Evolutionary conservation across 2,797 vertebrate species (phyloP).

Genomic region (Microcaecilia unicolor): DNA sequence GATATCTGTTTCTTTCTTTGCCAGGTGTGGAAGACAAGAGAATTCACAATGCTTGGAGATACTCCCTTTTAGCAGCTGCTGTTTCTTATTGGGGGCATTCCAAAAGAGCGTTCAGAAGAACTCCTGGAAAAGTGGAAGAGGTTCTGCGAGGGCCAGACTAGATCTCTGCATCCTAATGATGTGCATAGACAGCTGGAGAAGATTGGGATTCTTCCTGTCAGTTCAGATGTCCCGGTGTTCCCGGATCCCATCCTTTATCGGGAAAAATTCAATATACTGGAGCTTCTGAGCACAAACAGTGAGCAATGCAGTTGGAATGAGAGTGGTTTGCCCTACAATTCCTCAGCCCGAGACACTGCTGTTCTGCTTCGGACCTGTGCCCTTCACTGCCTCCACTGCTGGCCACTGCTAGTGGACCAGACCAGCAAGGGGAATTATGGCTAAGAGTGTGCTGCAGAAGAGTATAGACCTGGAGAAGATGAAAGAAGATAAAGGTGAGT

Average conservation of each 20-base stretch:
- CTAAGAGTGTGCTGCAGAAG: constrained; percentile 19
- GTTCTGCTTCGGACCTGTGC: constrained; percentile 50
- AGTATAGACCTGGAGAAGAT: too few species aligned
- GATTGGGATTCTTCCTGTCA: background rate
- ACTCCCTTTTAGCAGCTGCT: constrained; percentile 56
- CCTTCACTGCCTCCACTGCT: constrained; percentile 24
- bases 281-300: constrained; percentile 23
- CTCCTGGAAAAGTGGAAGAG: constrained; percentile 66
- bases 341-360: constrained; percentile 34
- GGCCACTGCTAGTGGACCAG: constrained; percentile 60
- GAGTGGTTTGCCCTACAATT: constrained; percentile 19
- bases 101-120: constrained; percentile 41
- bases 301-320: constrained; percentile 40
- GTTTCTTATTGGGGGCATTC: constrained; percentile 70
- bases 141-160: constrained; percentile 48
- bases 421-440: constrained; percentile 42
- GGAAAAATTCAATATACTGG: constrained; percentile 35
- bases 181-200: constrained; percentile 25
- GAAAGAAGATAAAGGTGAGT: too few species aligned
- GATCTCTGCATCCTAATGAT: constrained; percentile 46
- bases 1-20: background rate
- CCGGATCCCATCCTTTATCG: constrained; percentile 28
- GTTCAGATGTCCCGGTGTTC: background rate
- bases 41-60: constrained; percentile 45
- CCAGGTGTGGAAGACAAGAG: constrained; percentile 36